A percentile compares a stretch with the other conserved stretches of the same genome.
These are phyloP conservation scores for Shargacucullia verbasci DNA, from an alignment of 2,888 invertebrate species.

Conservation along the genomic window DNA sequence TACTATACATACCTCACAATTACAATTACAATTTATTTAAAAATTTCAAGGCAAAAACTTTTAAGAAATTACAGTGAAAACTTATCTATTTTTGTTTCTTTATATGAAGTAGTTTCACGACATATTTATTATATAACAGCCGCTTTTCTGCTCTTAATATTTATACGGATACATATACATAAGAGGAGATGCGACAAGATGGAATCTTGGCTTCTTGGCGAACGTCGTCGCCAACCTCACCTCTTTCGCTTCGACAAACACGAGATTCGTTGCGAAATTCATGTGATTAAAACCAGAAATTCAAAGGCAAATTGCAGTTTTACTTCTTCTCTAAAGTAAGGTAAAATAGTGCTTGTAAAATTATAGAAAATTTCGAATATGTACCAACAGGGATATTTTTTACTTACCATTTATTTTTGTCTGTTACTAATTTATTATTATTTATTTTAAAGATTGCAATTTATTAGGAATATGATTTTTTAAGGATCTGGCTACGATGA, in stretches of 20 bases:
- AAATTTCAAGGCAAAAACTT: no score
- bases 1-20: no score
- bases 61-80: no score
- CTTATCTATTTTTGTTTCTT: no score
- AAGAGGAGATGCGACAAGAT: constrained; percentile 38
- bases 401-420: no score
- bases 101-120: not conserved
- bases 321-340: constrained; percentile 10
- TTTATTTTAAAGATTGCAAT: no score
- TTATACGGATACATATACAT: constrained; percentile 38
- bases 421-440: no score
- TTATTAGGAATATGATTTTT: no score
- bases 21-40: no score
- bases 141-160: constrained; percentile 43
- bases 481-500: no score
- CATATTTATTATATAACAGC: constrained; percentile 5
- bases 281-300: constrained; percentile 32
- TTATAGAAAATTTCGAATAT: not conserved
- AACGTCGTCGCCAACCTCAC: constrained; percentile 34
- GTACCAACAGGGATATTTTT: no score
- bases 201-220: constrained; percentile 39
- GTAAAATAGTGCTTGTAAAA: not conserved
- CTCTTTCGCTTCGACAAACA: constrained; percentile 46
- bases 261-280: constrained; percentile 25
- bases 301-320: constrained; percentile 19